Percentiles rank a stretch among this genome's conserved stretches.
Conservation (phyloP, 2,113 vertebrate species). For the Oryctolagus cuniculus region DNA sequence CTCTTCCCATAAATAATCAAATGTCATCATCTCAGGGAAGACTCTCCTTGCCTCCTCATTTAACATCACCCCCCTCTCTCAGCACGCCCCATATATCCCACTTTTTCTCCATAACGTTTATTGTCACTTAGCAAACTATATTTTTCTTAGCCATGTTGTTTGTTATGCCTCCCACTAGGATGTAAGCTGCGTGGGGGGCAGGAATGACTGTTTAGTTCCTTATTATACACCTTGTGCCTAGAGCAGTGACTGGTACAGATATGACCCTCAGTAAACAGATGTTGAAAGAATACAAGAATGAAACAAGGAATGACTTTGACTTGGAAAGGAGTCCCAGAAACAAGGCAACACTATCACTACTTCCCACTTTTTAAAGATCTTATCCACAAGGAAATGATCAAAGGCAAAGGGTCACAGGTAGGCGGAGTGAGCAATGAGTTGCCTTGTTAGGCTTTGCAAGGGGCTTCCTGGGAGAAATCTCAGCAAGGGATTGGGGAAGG, state of each 20-base stretch:
- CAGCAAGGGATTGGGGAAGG: neutral
- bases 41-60: neutral
- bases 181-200: neutral
- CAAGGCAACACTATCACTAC: neutral
- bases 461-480: neutral
- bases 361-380: neutral
- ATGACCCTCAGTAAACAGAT: neutral
- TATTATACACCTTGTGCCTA: neutral
- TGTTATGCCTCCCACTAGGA: neutral
- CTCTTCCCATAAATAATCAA: neutral
- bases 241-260: neutral
- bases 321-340: slow-evolving; percentile 27
- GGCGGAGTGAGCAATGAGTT: neutral
- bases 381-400: neutral
- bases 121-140: neutral
- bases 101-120: neutral
- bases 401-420: neutral
- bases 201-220: neutral
- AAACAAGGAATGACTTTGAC: slow-evolving; percentile 4
- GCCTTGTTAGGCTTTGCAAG: neutral
- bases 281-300: neutral
- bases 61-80: neutral
- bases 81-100: neutral
- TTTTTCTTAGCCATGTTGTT: neutral
- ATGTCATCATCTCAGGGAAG: neutral